Base-by-base conservation (phyloP, 2,888 invertebrate genomes). In the Priocnemis perturbator region DNA sequence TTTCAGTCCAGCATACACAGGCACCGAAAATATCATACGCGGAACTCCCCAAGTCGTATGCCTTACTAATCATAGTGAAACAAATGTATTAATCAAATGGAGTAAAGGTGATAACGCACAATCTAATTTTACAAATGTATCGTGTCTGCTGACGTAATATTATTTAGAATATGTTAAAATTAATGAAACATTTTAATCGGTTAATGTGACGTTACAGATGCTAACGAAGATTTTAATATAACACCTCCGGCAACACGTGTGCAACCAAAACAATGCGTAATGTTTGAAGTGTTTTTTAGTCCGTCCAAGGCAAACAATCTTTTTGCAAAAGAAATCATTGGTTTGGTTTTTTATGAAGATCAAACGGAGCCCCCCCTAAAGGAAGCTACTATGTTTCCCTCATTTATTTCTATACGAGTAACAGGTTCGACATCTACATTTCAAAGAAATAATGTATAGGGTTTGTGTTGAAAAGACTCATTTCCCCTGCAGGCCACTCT, bases 1-100 rank as follows among this genome's bases (percentile, higher is more conserved):
- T 77, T 89, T 90, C 73, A 89, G 87, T 21, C 77, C 82, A 45
- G 68, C 76, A 0, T 70, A 79, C 20, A 60, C 69, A 0, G 73
- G 75, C 14, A 19, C 20, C 3, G 60, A 74, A 30, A 72, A 70
- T 20, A 30, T n/a, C n/a, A n/a, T 19, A 7, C 69, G 63, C 17
- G 67, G 69, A 44, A 69, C 76, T 20, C 61, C 82, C 0, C 77
- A 73, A 45, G 81, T 78, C 0, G 69, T 85, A 14, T 81, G 76
- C 15, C 70, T 87, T 7, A 83, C 83, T 14, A 87, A 86, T 73
- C 79, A 84, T 62, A 77, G 60, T 15, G 14, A 61, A 5, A 77
- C 45, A 0, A 76, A 81, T n/a, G 14, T 84, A 47, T 53, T 74
- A n/a, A 48, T 87, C 5, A 59, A 71, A 17, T 87, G 86, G 87